phyloP scores from a whole-genome alignment of 2,113 vertebrate genomes.

The Thermophis baileyi region DNA sequence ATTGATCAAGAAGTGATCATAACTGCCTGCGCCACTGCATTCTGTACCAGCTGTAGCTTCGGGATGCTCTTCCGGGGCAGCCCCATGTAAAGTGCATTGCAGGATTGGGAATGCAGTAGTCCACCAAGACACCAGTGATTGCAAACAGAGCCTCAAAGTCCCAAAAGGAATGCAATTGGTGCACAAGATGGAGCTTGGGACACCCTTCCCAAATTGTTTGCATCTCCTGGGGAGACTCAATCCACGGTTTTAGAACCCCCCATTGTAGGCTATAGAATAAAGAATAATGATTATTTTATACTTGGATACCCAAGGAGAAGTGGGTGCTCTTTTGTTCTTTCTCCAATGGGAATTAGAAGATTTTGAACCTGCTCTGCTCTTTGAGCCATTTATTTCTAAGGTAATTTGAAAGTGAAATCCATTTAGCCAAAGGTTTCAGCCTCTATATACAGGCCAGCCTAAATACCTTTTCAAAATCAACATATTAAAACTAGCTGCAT shows the following conservation, averaged over 20 bases:
- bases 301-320: too few species aligned
- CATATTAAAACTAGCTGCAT: background rate
- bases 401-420: background rate
- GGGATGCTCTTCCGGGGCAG: background rate
- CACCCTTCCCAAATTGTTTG: background rate
- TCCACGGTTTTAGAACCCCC: background rate
- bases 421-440: background rate
- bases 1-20: background rate
- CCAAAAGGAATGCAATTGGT: background rate
- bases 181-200: background rate
- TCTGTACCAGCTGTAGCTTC: background rate
- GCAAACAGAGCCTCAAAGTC: background rate
- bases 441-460: background rate
- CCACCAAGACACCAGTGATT: background rate
- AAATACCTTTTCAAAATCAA: background rate
- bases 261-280: too few species aligned
- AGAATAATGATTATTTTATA: background rate
- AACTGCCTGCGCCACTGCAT: background rate
- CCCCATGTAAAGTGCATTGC: background rate
- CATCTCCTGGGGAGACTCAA: background rate
- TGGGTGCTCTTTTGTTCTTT: too few species aligned
- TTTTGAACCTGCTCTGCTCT: background rate
- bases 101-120: background rate
- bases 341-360: too few species aligned
- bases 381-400: background rate